Conservation (phyloP, 1,140 invertebrate species). For the Drosophila jambulina region DNA sequence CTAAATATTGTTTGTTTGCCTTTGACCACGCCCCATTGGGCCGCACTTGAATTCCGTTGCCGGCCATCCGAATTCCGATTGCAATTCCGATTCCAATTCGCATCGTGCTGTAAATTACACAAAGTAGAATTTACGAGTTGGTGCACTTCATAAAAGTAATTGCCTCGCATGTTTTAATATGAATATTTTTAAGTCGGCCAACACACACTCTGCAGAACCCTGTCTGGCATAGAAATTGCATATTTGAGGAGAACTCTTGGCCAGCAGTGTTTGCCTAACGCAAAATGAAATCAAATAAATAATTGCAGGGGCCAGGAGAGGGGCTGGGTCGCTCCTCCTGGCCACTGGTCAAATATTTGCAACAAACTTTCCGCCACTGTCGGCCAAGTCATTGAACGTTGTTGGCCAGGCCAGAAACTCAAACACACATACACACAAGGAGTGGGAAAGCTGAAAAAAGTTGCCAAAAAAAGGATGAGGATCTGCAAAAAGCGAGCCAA, state of each 20-base stretch:
- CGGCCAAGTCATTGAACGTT: slow-evolving; percentile 78
- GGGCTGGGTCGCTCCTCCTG: slow-evolving; percentile 19
- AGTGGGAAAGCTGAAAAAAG: slow-evolving; percentile 11
- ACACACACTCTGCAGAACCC: slow-evolving; percentile 8
- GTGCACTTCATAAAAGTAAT: slow-evolving; percentile 34
- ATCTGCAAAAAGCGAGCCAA: slow-evolving; percentile 22
- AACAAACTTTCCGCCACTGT: slow-evolving; percentile 68
- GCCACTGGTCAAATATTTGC: slow-evolving; percentile 80
- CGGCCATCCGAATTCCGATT: slow-evolving; percentile 11
- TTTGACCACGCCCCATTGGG: slow-evolving; percentile 21
- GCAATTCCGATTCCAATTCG: slow-evolving; percentile 30
- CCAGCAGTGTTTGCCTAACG: slow-evolving; percentile 36
- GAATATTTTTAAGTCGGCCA: slow-evolving; percentile 67
- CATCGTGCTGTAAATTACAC: slow-evolving; percentile 55
- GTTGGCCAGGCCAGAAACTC: slow-evolving; percentile 61
- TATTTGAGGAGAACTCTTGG: slow-evolving; percentile 46
- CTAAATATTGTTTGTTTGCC: slow-evolving; percentile 63
- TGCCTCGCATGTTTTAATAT: slow-evolving; percentile 64
- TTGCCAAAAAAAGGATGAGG: slow-evolving; percentile 7
- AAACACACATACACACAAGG: slow-evolving; percentile 42
- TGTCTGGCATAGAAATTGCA: slow-evolving; percentile 50
- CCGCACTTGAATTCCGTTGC: slow-evolving; percentile 19
- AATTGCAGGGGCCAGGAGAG: slow-evolving; percentile 62
- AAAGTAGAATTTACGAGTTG: slow-evolving; percentile 72
- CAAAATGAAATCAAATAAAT: slow-evolving; percentile 76